Base-by-base conservation (phyloP, 2,113 vertebrate genomes). In the Halcyon malimbica region DNA sequence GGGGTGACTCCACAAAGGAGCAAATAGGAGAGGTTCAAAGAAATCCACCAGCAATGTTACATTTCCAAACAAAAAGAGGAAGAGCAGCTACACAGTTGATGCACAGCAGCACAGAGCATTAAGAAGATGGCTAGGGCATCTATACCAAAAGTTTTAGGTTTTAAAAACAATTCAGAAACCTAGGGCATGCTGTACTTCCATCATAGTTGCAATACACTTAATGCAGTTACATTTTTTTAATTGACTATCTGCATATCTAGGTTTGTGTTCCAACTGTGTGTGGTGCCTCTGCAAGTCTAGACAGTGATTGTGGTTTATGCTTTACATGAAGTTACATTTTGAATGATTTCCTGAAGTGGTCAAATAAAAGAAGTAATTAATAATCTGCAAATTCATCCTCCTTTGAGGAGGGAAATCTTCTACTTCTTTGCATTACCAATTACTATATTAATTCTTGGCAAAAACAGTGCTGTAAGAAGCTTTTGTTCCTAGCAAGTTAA, bases 21-120 rank as follows among this genome's bases (percentile, higher is more conserved):
- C 62, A 69, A 82, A 42, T 9, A 37, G n/a, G 50, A 75, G 53
- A 80, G 5, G 37, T 50, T 88, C 13, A 68, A 31, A 75, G 18
- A 75, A 71, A 68, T 73, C 65, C 29, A 5, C 35, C n/a, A 10
- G 37, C 0, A 0, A 56, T 9, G 1, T 19, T 75, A 17, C 35
- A 20, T 71, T 90, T 68, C 70, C 57, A 62, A 53, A 62, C 37
- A 54, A 69, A 69, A 87, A 84, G 87, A 57, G 18, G 6, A n/a
- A 71, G 48, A 46, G 59, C 67, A 76, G 57, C 57, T 53, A 21
- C 37, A 18, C 20, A 44, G 42, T 6, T 51, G 73, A 56, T 41
- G 6, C 24, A 11, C 13, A 44, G 35, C 33, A 82, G 29, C 53
- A 54, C 4, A 48, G n/a, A 71, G 33, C 5, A 6, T 53, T 84